Percentiles rank a stretch among this genome's conserved stretches.
Evolutionary conservation across 2,888 invertebrate genomes (phyloP).

Genomic region (Eremobia ochroleuca): DNA sequence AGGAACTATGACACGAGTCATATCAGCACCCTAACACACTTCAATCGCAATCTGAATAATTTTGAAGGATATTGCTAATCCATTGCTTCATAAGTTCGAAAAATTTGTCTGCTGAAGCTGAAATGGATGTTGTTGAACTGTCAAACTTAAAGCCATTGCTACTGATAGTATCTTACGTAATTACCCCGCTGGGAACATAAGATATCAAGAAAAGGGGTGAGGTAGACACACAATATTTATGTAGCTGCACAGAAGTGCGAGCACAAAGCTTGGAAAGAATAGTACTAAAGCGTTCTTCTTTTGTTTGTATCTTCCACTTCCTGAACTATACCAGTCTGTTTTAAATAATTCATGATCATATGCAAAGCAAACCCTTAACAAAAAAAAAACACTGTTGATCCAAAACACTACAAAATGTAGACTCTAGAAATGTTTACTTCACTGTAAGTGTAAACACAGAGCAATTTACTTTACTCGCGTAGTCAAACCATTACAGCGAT

Average conservation of each 20-base stretch:
- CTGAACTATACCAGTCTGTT: no score
- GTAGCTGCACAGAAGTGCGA: not conserved
- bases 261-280: not conserved
- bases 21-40: no score
- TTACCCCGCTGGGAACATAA: not conserved
- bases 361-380: not conserved
- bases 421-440: not conserved
- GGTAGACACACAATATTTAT: not conserved
- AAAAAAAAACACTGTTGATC: not conserved
- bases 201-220: not conserved
- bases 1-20: not conserved
- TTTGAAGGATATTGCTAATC: no score
- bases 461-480: constrained; percentile 23
- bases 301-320: not conserved
- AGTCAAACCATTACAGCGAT: constrained; percentile 21
- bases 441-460: not conserved
- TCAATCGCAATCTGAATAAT: no score
- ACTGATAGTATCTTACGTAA: not conserved
- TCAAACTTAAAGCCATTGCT: not conserved
- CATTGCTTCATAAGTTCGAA: not conserved
- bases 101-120: not conserved
- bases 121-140: not conserved
- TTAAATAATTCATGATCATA: not conserved
- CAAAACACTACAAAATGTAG: constrained; percentile 6
- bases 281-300: not conserved